Evolutionary conservation across 2,888 invertebrate genomes (phyloP).

Genomic region (Melolontha melolontha): DNA sequence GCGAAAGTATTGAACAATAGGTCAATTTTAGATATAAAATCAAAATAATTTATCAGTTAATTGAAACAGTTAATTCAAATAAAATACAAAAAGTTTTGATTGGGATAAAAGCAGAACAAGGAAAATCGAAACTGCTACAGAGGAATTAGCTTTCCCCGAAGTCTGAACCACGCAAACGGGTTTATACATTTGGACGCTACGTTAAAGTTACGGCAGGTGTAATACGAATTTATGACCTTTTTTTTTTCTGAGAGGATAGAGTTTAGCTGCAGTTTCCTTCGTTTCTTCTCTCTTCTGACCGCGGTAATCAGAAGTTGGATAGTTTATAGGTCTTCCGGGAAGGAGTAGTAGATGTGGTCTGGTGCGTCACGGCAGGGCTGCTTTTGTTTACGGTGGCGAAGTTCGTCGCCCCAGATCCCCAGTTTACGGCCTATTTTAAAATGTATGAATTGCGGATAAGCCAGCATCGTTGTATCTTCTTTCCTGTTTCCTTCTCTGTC

Average conservation of each 20-base stretch:
- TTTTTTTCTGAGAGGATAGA: constrained; percentile 27
- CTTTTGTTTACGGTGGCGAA: constrained; percentile 49
- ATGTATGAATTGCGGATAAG: constrained; percentile 48
- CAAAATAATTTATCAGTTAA: too few species aligned
- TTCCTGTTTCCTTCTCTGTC: constrained; percentile 11
- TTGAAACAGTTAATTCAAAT: too few species aligned
- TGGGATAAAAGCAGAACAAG: too few species aligned
- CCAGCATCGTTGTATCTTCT: constrained; percentile 17
- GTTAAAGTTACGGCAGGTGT: constrained; percentile 25
- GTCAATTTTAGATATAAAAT: too few species aligned
- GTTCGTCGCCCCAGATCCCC: constrained; percentile 37
- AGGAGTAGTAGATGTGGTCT: constrained; percentile 32
- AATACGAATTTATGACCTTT: constrained; percentile 37
- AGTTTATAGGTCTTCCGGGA: constrained; percentile 52
- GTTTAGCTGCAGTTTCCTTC: constrained; percentile 22
- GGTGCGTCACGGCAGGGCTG: constrained; percentile 45
- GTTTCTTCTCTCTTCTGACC: constrained; percentile 32
- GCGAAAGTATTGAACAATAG: too few species aligned
- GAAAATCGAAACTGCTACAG: too few species aligned
- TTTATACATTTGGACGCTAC: constrained; percentile 19
- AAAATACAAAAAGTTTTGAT: too few species aligned
- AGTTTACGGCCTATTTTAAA: constrained; percentile 50
- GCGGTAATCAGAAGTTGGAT: constrained; percentile 44
- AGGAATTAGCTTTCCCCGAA: constrained; percentile 6
- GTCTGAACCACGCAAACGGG: constrained; percentile 9